These are phyloP conservation scores for Podocnemis expansa DNA, from an alignment of 2,113 vertebrate genomes.

Conservation along the genomic window DNA sequence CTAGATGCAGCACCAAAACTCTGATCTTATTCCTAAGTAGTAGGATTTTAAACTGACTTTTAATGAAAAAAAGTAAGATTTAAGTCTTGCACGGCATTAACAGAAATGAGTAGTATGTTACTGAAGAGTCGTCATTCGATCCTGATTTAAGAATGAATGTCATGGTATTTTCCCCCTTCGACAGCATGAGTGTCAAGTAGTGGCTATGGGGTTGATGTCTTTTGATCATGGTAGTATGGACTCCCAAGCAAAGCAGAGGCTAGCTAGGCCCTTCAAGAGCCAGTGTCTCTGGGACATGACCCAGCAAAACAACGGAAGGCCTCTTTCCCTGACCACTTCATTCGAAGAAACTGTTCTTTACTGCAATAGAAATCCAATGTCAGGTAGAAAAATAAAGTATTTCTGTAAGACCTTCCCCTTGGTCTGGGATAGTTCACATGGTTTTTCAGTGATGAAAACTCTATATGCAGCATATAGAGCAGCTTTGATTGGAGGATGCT, in stretches of 20 bases:
- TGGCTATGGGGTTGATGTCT: not conserved
- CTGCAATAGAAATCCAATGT: not conserved
- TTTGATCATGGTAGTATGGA: not conserved
- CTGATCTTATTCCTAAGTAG: not conserved
- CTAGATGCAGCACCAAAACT: not conserved
- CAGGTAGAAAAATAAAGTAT: not conserved
- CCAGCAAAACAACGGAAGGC: not conserved
- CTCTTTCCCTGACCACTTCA: not conserved
- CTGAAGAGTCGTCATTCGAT: not conserved
- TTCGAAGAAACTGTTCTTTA: not conserved
- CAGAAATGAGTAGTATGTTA: not conserved
- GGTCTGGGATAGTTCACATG: not conserved
- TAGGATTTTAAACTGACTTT: not conserved
- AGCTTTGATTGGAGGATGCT: not conserved
- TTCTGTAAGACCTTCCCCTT: not conserved
- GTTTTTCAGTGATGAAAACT: not conserved
- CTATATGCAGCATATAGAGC: not conserved
- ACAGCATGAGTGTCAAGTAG: too few species aligned
- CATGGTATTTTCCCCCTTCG: not conserved
- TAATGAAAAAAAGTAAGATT: not conserved
- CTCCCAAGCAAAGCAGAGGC: not conserved
- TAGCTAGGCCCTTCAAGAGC: not conserved
- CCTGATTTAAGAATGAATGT: not conserved
- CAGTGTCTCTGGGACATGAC: not conserved
- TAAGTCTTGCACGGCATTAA: not conserved